Evolutionary conservation across 2,113 vertebrate species (phyloP).

Genomic region (Dicerorhinus sumatrensis): DNA sequence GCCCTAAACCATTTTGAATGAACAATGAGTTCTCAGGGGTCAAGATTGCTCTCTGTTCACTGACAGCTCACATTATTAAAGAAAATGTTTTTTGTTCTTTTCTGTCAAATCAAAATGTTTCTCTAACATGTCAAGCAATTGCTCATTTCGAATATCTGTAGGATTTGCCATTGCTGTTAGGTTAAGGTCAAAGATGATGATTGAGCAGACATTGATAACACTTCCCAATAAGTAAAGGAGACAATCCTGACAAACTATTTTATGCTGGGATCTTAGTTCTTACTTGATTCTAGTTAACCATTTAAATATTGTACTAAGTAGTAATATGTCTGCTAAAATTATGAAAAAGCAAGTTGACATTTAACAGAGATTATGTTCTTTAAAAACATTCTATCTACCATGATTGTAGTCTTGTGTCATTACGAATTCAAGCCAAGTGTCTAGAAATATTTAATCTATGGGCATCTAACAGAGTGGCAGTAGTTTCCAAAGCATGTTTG

Average conservation of each 20-base stretch:
- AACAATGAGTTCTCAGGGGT: constrained; percentile 56
- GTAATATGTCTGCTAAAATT: not conserved
- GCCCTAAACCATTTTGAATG: constrained; percentile 37
- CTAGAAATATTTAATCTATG: constrained; percentile 58
- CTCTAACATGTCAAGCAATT: constrained; percentile 69
- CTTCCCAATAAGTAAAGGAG: constrained; percentile 29
- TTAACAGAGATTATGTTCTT: constrained; percentile 65
- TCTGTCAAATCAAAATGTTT: constrained; percentile 58
- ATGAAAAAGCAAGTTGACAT: constrained; percentile 56
- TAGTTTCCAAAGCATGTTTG: constrained; percentile 61
- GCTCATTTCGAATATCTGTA: constrained; percentile 71
- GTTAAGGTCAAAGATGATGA: constrained; percentile 77
- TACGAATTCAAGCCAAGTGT: constrained; percentile 41
- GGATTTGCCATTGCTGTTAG: constrained; percentile 28
- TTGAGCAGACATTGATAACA: constrained; percentile 42
- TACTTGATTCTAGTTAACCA: constrained; percentile 54
- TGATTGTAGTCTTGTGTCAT: not conserved
- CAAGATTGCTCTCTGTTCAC: constrained; percentile 25
- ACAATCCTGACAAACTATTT: not conserved
- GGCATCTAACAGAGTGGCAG: constrained; percentile 10
- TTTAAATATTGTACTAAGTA: constrained; percentile 57
- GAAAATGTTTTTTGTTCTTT: constrained; percentile 68
- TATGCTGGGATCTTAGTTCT: constrained; percentile 37
- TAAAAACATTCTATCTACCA: constrained; percentile 42
- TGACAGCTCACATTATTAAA: constrained; percentile 83